Evolutionary conservation across 37 sponge, comb jelly and placozoan species (phyloP).

Genomic region (Dysidea cf. avara): DNA sequence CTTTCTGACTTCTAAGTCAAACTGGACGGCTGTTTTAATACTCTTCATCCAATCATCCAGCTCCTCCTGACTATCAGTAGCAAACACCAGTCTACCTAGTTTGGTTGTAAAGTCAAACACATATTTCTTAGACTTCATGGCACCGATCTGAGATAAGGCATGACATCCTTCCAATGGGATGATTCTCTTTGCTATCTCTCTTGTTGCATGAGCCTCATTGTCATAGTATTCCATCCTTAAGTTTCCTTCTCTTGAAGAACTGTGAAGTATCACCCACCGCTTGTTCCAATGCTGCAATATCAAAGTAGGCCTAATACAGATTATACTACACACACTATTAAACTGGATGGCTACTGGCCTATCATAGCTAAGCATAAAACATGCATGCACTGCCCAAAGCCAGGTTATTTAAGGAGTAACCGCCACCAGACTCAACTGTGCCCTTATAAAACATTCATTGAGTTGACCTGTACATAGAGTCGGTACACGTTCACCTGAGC

Average conservation of each 20-base stretch:
- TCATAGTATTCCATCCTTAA: constrained; percentile 76
- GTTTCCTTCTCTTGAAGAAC: constrained; percentile 45
- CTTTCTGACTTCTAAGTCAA: constrained; percentile 9
- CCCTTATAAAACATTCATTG: too few species aligned
- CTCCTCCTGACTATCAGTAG: constrained; percentile 42
- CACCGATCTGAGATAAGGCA: constrained; percentile 18
- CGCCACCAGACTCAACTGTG: too few species aligned
- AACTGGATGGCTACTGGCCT: neutral
- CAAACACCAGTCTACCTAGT: constrained; percentile 54
- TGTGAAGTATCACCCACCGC: constrained; percentile 66
- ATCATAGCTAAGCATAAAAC: neutral
- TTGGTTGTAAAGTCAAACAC: constrained; percentile 63
- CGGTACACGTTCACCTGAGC: too few species aligned
- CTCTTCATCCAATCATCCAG: constrained; percentile 60
- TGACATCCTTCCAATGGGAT: constrained; percentile 63
- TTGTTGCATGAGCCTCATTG: constrained; percentile 16
- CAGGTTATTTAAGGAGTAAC: too few species aligned
- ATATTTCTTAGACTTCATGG: constrained; percentile 50
- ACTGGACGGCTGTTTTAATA: constrained; percentile 42
- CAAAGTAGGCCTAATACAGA: neutral
- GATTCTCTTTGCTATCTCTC: constrained; percentile 34
- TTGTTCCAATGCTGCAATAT: constrained; percentile 58
- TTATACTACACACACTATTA: neutral
- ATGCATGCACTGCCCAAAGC: neutral
- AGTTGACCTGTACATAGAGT: too few species aligned